These are phyloP conservation scores for Psephotus haematonotus DNA, from an alignment of 2,113 vertebrate species.

Conservation along the genomic window DNA sequence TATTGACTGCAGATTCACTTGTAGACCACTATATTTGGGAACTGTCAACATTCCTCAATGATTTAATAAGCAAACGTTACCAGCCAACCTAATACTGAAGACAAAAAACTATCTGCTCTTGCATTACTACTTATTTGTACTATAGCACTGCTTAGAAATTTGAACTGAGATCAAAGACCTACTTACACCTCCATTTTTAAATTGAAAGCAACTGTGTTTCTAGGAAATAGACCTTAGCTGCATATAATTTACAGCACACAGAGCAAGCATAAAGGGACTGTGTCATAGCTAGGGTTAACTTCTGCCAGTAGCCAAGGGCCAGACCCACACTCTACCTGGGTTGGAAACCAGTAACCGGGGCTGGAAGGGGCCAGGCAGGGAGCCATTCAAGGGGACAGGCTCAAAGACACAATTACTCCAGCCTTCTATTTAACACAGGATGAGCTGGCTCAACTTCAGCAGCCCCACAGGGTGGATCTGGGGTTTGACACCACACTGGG, in stretches of 20 bases:
- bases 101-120: background rate
- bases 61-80: rapidly evolving
- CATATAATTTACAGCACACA: rapidly evolving
- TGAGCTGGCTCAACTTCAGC: background rate
- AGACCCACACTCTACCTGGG: rapidly evolving
- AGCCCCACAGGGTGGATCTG: background rate
- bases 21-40: background rate
- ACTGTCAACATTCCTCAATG: background rate
- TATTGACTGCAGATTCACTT: rapidly evolving
- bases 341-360: background rate
- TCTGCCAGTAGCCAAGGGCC: background rate
- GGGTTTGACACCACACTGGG: rapidly evolving
- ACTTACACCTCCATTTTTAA: rapidly evolving
- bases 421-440: rapidly evolving
- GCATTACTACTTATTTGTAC: background rate
- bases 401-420: background rate
- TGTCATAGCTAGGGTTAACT: background rate
- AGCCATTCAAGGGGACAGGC: background rate
- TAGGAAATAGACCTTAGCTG: background rate
- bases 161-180: background rate
- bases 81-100: rapidly evolving
- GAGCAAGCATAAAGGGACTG: rapidly evolving
- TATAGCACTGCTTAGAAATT: background rate
- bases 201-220: background rate
- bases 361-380: background rate